Conservation (phyloP, 2,113 vertebrate species). For the Dipodomys stephensi region DNA sequence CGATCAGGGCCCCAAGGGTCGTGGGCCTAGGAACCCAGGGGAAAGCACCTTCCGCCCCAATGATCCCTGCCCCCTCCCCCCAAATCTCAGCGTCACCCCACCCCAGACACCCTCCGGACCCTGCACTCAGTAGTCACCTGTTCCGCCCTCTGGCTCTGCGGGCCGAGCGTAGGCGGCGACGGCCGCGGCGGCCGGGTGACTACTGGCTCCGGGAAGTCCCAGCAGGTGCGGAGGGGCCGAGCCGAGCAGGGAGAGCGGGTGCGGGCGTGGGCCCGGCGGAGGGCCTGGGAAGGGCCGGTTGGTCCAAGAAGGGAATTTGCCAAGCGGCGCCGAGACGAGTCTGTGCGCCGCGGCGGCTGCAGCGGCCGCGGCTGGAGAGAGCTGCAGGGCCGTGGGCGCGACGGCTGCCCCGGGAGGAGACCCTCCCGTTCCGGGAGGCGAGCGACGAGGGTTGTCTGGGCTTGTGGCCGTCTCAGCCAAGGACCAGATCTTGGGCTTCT, state of each 20-base stretch:
- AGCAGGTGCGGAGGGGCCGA: conserved; percentile 94
- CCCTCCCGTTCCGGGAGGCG: conserved; percentile 88
- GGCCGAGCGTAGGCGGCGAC: conserved; percentile 91
- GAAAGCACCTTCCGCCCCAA: background rate
- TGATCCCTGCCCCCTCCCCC: background rate
- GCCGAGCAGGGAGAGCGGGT: conserved; percentile 92
- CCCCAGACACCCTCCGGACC: background rate
- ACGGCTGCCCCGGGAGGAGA: conserved; percentile 86
- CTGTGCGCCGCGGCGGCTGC: conserved; percentile 89
- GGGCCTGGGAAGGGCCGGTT: conserved; percentile 94
- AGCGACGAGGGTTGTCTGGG: conserved; percentile 97
- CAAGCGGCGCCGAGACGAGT: conserved; percentile 94
- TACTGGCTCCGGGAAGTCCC: conserved; percentile 88
- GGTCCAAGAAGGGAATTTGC: conserved; percentile 96
- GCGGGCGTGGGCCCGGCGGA: conserved; percentile 84
- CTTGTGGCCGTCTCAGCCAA: conserved; percentile 97
- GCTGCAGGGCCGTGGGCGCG: conserved; percentile 87
- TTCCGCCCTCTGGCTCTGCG: conserved; percentile 92
- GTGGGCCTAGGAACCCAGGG: background rate
- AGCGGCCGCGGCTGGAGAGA: conserved; percentile 89
- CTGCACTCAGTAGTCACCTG: conserved; percentile 87
- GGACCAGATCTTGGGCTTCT: conserved; percentile 99
- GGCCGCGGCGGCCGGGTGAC: conserved; percentile 84
- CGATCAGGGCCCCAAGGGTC: background rate
- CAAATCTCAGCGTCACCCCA: background rate